Evolutionary conservation across 2,797 vertebrate species (phyloP).

Genomic region (Miichthys miiuy): DNA sequence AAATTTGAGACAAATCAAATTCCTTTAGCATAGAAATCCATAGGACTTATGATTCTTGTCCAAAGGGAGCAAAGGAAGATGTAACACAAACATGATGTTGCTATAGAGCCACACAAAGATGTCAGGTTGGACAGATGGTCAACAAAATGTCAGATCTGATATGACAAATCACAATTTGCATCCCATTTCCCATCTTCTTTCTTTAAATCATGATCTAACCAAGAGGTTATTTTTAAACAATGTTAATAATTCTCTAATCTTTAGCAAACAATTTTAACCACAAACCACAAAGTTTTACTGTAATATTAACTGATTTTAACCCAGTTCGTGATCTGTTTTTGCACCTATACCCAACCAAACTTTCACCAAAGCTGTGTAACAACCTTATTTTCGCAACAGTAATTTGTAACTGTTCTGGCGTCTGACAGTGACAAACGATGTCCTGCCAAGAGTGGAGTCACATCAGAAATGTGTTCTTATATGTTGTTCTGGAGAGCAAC

Average conservation of each 20-base stretch:
- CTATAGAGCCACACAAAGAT: neutral
- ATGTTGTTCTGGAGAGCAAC: neutral
- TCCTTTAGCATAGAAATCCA: neutral
- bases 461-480: neutral
- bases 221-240: neutral
- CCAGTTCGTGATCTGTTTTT: neutral
- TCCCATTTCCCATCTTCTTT: no score
- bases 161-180: neutral
- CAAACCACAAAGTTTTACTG: neutral
- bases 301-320: no score
- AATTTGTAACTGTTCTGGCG: no score
- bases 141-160: slow-evolving; percentile 6
- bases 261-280: neutral
- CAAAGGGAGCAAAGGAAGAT: neutral
- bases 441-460: neutral
- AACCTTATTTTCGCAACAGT: neutral
- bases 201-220: neutral
- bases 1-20: slow-evolving; percentile 28
- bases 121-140: neutral
- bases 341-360: neutral
- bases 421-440: neutral
- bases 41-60: slow-evolving; percentile 5
- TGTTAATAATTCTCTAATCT: neutral
- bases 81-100: neutral
- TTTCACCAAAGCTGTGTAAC: neutral